Evolutionary conservation across 2,888 invertebrate genomes (phyloP), one percentile per base, ranked within the genome.

Genomic region (Lasioglossum figueresi): DNA sequence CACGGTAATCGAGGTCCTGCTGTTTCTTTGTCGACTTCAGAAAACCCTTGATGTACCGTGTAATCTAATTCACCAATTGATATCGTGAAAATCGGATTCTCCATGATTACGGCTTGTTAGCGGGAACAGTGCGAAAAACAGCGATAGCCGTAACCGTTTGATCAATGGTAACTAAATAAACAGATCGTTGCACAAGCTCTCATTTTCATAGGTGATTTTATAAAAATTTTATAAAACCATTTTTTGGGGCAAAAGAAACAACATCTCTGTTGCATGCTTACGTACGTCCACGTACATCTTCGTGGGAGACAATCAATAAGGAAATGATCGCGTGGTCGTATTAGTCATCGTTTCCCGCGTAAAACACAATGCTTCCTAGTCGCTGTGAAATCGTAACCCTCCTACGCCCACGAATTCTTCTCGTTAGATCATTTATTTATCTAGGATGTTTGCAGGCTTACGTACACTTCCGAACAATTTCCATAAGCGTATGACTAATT

Each of bases 311-410:
- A 80, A 80, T 88, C 78, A 66, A 89, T 87, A 90, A 88, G 90
- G 90, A 88, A 90, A 88, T 76, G 85, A 89, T 85, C 48, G 66
- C 68, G 72, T 43, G 77, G 59, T 45, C 34, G 78, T 82, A 85
- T 91, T 91, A 91, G 89, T 91, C 91, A 91, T 82, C 82, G 74
- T 31, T 27, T 75, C 34, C 84, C 68, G 71, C 52, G 84, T 76
- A 71, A 76, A 77, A 79, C 77, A 80, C 77, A 87, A 89, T 87
- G 84, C 85, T 83, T 89, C 85, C 85, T 82, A 79, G 82, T 76
- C 82, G 84, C 45, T 80, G 73, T 56, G 78, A 86, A 76, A 83
- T 74, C 82, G 76, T 84, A 80, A 72, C 59, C 76, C 79, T 73
- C 71, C 74, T 19, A 88, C 88, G 88, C 89, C 83, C 73, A 86